Evolutionary conservation across 2,113 vertebrate species (phyloP).

Genomic region (Cinclus mexicanus): DNA sequence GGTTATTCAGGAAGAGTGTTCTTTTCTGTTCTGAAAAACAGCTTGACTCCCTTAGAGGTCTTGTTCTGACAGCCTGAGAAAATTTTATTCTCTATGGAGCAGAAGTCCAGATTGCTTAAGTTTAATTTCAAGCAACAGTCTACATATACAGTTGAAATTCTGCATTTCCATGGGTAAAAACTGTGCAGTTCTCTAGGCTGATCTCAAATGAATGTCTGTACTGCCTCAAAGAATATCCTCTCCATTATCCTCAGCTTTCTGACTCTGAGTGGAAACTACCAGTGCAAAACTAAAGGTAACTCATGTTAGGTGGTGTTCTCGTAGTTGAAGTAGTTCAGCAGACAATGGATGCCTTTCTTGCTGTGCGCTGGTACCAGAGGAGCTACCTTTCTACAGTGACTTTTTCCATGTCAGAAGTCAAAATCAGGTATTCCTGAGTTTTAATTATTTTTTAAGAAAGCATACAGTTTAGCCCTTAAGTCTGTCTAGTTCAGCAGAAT

Average conservation of each 20-base stretch:
- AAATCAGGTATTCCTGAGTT: not conserved
- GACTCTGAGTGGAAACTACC: not conserved
- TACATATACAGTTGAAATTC: not conserved
- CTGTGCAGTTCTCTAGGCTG: not conserved
- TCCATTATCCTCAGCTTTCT: not conserved
- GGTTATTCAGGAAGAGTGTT: not conserved
- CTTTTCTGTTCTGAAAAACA: not conserved
- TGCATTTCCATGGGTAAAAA: not conserved
- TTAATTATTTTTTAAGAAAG: not conserved
- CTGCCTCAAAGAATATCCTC: not conserved
- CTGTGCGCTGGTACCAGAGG: not conserved
- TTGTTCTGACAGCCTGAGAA: not conserved
- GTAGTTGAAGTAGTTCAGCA: not conserved
- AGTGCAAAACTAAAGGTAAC: not conserved
- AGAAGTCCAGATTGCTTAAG: not conserved
- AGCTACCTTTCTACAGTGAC: not conserved
- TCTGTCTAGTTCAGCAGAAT: not conserved
- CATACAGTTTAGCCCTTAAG: not conserved
- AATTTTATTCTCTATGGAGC: not conserved
- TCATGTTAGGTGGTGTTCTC: not conserved
- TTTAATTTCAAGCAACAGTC: not conserved
- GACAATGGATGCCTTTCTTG: not conserved
- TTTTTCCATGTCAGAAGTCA: not conserved
- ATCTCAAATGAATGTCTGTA: not conserved
- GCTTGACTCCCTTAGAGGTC: not conserved